phyloP scores from a whole-genome alignment of 2,797 vertebrate genomes.

The Ctenopoma multispine region DNA sequence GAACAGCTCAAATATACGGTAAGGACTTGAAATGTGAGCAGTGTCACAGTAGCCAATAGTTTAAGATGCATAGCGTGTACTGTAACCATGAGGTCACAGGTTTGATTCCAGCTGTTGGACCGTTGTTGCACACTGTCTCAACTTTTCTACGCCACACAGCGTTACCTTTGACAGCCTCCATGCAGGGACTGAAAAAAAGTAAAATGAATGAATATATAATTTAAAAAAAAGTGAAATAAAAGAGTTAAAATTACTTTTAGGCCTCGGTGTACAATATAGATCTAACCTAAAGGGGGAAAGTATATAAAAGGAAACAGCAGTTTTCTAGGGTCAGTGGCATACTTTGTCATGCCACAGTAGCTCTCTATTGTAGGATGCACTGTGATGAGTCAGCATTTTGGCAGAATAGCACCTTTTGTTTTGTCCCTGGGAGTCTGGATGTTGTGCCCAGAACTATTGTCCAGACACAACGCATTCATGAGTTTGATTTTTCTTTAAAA shows the following conservation, averaged over 20 bases:
- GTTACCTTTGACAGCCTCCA: background rate
- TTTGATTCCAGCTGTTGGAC: background rate
- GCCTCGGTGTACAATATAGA: constrained; percentile 17
- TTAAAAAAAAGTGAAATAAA: background rate
- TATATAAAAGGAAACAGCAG: constrained; percentile 67
- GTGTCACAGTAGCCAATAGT: background rate
- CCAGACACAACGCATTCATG: constrained; percentile 53
- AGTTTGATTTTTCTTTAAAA: constrained; percentile 32
- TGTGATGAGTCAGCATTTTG: constrained; percentile 71
- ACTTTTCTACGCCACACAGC: background rate
- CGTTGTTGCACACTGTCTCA: background rate
- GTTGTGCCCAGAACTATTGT: constrained; percentile 52
- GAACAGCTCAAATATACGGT: background rate
- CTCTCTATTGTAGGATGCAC: constrained; percentile 67
- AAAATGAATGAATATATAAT: background rate
- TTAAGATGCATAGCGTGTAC: background rate
- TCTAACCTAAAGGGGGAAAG: constrained; percentile 48
- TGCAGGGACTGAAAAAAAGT: background rate
- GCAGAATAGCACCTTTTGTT: constrained; percentile 78
- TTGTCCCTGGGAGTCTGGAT: constrained; percentile 55
- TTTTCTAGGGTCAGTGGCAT: constrained; percentile 73
- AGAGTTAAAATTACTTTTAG: constrained; percentile 9
- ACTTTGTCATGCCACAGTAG: constrained; percentile 68
- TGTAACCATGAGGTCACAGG: background rate
- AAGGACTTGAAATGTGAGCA: background rate